These are phyloP conservation scores for Peromyscus nudipes DNA, from an alignment of 2,797 vertebrate species.

Conservation along the genomic window DNA sequence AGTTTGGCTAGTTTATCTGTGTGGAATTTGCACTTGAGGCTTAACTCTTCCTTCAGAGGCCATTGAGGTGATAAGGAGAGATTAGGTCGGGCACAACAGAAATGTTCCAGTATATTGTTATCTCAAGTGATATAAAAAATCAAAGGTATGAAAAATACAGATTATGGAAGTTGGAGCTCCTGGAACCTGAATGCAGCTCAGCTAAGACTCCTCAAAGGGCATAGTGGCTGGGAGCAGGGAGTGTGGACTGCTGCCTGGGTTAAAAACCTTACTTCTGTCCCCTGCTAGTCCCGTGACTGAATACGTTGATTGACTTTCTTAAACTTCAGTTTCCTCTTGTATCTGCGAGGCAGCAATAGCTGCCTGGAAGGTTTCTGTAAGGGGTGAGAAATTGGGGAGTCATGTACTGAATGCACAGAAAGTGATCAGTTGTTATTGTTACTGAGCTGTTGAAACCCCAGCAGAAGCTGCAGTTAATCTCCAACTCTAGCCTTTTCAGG, in stretches of 20 bases:
- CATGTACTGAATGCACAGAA: neutral
- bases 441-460: neutral
- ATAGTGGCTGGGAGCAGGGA: neutral
- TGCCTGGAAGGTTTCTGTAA: neutral
- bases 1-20: slow-evolving; percentile 73
- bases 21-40: slow-evolving; percentile 73
- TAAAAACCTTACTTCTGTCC: neutral
- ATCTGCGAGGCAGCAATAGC: neutral
- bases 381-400: neutral
- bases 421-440: neutral
- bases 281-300: neutral
- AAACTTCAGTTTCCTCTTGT: neutral
- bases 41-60: slow-evolving; percentile 69
- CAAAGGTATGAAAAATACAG: slow-evolving; percentile 70
- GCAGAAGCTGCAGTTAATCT: neutral
- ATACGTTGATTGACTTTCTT: neutral
- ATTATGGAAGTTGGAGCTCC: neutral
- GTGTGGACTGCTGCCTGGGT: too few relatives aligned
- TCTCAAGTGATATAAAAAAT: slow-evolving; percentile 73
- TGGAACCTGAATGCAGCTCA: neutral
- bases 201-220: neutral
- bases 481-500: neutral
- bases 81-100: slow-evolving; percentile 68
- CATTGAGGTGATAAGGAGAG: slow-evolving; percentile 65
- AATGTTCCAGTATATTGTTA: slow-evolving; percentile 60